Base-by-base conservation (phyloP, 2,797 vertebrate genomes). In the Lacerta agilis region DNA sequence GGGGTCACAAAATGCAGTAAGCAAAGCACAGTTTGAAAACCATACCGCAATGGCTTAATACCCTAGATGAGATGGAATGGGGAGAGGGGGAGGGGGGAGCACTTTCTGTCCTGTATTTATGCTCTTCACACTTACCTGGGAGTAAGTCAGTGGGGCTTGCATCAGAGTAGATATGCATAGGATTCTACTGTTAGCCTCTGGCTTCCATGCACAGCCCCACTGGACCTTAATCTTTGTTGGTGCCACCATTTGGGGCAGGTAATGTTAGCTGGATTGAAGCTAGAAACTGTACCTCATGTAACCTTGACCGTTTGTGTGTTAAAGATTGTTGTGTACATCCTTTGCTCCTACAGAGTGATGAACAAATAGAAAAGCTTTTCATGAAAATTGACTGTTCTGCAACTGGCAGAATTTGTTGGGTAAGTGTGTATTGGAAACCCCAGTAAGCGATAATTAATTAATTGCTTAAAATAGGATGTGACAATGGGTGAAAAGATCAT, bases 311-410 rank as follows among this genome's bases (percentile, higher is more conserved):
- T 45, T 36, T 29, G 29, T n/a, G 15, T 20, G 18, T 36, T 1
- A 38, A 85, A 76, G 15, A 64, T 33, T 29, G 33, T 49, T 3
- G 29, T 18, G 64, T 1, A 67, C 23, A 20, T 80, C 2, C 88
- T 87, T 79, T 86, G 49, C 13, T 43, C 78, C 55, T 90, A n/a
- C 89, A 97, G 98, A 97, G 86, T 84, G 94, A 94, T 83, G 92
- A 94, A 58, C 94, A 98, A 94, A 96, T 97, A 95, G 95, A 97
- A 95, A 94, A 96, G 82, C 93, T 97, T 90, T 97, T 98, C 91
- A 97, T 96, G 96, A 98, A 97, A 97, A 97, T 97, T 89, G 97
- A 97, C 94, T 97, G 88, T 88, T 93, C 93, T 92, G 96, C 95
- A 90, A 95, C 87, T 91, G 96, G 96, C 91, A 97, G 88, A 91